Evolutionary conservation across 2,888 invertebrate species (phyloP).

Genomic region (Rhaphigaster nebulosa): DNA sequence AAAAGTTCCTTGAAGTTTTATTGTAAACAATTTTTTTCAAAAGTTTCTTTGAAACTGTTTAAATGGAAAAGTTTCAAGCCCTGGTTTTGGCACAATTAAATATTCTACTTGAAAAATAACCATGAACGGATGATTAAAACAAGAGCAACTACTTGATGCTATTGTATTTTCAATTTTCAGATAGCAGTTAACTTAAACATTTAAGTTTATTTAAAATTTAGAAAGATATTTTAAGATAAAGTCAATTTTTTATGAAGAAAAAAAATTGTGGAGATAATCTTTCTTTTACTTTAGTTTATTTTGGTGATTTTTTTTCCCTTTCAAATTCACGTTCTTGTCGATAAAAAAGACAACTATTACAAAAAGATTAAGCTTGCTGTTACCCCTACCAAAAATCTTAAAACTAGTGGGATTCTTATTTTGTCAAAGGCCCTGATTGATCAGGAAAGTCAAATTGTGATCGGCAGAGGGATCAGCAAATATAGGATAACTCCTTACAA

Average conservation of each 20-base stretch:
- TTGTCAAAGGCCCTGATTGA: conserved; percentile 18
- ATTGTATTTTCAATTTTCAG: not conserved
- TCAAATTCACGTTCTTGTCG: not conserved
- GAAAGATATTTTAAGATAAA: not conserved
- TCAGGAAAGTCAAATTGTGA: conserved; percentile 43
- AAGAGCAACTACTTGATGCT: not conserved
- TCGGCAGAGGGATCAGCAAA: not conserved
- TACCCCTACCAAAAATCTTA: conserved; percentile 38
- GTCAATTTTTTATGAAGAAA: no score
- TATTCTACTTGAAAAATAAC: no score
- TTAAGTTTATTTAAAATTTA: not conserved
- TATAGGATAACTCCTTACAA: not conserved
- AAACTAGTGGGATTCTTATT: conserved; percentile 54
- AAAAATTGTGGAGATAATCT: not conserved
- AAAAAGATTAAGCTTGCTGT: not conserved
- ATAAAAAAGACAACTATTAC: not conserved
- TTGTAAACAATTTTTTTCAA: no score
- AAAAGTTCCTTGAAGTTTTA: no score
- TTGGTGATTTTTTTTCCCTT: not conserved
- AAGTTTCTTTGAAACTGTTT: no score
- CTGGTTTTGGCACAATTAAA: no score
- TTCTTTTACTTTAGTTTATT: not conserved
- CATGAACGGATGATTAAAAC: no score
- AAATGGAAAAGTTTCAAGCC: no score
- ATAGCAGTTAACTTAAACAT: not conserved